These are phyloP conservation scores for Drosophila elegans DNA, from an alignment of 1,140 invertebrate genomes.

Conservation along the genomic window DNA sequence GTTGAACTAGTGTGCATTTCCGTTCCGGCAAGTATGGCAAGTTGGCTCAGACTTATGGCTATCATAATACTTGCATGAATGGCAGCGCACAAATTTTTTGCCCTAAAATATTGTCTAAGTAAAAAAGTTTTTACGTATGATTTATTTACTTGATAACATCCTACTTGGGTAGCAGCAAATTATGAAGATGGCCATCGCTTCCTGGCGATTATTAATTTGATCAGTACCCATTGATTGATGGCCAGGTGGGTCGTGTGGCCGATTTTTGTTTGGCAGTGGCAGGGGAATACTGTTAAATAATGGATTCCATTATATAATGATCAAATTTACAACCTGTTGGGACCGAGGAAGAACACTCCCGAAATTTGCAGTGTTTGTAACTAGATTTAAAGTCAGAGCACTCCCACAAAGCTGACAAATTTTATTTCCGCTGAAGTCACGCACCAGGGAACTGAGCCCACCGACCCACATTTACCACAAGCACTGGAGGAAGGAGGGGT, in stretches of 20 bases:
- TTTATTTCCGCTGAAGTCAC: conserved; percentile 78
- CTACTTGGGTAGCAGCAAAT: conserved; percentile 16
- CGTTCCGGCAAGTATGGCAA: conserved; percentile 17
- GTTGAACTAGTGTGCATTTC: conserved; percentile 7
- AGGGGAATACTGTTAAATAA: conserved; percentile 19
- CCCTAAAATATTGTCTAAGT: conserved; percentile 73
- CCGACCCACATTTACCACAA: conserved; percentile 59
- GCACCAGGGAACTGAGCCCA: conserved; percentile 71
- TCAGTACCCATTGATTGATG: conserved; percentile 52
- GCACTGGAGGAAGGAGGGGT: neutral
- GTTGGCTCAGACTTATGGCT: conserved; percentile 58
- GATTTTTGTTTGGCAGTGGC: conserved; percentile 41
- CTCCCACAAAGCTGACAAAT: conserved; percentile 69
- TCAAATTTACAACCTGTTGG: conserved; percentile 49
- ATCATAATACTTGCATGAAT: conserved; percentile 52
- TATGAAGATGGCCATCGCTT: conserved; percentile 58
- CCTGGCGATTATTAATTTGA: conserved; percentile 68
- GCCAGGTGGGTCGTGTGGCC: conserved; percentile 9
- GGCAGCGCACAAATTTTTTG: conserved; percentile 56
- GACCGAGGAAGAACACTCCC: conserved; percentile 13
- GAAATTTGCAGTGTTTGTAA: conserved; percentile 47
- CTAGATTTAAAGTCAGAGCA: conserved; percentile 73
- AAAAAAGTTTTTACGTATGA: conserved; percentile 78
- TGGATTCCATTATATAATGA: conserved; percentile 48
- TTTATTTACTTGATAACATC: conserved; percentile 72